phyloP scores from a whole-genome alignment of 2,113 vertebrate species.

The Tyto alba region DNA sequence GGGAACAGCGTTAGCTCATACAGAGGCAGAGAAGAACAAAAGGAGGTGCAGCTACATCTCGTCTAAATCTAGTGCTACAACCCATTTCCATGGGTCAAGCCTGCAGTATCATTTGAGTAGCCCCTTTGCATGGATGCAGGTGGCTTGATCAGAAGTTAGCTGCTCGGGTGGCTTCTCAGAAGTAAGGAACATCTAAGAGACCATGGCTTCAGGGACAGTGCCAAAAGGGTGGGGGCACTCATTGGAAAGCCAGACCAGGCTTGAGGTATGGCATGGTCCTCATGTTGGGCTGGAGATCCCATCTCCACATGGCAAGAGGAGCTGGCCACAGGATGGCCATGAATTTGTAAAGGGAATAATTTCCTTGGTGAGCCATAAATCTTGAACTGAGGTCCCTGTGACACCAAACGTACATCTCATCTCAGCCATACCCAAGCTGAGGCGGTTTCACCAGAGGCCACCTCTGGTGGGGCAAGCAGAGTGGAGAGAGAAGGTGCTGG shows the following conservation, averaged over 20 bases:
- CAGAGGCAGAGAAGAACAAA: not conserved
- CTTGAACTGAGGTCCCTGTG: not conserved
- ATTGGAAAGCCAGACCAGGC: not conserved
- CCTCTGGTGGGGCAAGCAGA: not conserved
- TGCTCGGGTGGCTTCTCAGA: not conserved
- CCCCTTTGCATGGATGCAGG: not conserved
- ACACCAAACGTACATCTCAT: not conserved
- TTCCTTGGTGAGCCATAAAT: not conserved
- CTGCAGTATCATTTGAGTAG: not conserved
- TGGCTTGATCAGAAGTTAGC: not conserved
- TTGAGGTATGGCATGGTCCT: not conserved
- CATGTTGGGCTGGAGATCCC: not conserved
- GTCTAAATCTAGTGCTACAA: not conserved
- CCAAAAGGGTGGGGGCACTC: not conserved
- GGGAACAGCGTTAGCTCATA: rapidly evolving
- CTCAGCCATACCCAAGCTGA: not conserved
- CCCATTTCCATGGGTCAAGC: not conserved
- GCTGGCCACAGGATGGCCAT: not conserved
- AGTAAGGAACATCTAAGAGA: not conserved
- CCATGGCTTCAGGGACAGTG: not conserved
- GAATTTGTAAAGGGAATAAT: not conserved
- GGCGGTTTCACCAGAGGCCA: not conserved
- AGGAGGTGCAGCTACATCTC: not conserved
- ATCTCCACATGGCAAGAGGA: not conserved
- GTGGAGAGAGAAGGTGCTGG: rapidly evolving